Evolutionary conservation across 2,888 invertebrate species (phyloP).

Genomic region (Ceraclea dissimilis): DNA sequence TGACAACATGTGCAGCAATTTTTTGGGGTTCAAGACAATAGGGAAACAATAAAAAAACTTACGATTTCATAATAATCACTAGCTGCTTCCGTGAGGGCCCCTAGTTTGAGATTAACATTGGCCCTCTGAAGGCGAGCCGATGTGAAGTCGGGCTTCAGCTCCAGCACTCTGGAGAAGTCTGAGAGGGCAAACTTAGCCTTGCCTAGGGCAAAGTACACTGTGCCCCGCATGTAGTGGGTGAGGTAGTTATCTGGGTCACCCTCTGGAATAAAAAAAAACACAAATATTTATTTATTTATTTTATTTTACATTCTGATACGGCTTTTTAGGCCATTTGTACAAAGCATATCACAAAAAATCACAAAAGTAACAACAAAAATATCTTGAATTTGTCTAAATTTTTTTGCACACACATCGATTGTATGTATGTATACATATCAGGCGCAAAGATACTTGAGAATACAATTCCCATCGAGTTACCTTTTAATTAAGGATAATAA

Average conservation of each 20-base stretch:
- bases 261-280: conserved; percentile 53
- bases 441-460: no score
- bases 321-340: no score
- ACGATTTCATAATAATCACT: conserved; percentile 80
- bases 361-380: no score
- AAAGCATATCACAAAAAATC: no score
- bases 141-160: conserved; percentile 90
- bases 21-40: no score
- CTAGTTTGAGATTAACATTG: conserved; percentile 83
- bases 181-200: conserved; percentile 91
- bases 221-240: conserved; percentile 92
- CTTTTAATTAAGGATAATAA: no score
- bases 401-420: no score
- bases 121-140: conserved; percentile 81
- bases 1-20: conserved; percentile 1
- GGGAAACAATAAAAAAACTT: conserved; percentile 39
- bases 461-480: no score
- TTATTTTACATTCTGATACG: no score
- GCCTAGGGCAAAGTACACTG: conserved; percentile 91
- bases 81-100: conserved; percentile 73
- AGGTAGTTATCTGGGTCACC: conserved; percentile 93
- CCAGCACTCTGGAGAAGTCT: conserved; percentile 88
- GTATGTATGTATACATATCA: no score
- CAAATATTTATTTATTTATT: no score
- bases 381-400: no score